Evolutionary conservation across 2,113 vertebrate genomes (phyloP).

Genomic region (Semnornis frantzii): DNA sequence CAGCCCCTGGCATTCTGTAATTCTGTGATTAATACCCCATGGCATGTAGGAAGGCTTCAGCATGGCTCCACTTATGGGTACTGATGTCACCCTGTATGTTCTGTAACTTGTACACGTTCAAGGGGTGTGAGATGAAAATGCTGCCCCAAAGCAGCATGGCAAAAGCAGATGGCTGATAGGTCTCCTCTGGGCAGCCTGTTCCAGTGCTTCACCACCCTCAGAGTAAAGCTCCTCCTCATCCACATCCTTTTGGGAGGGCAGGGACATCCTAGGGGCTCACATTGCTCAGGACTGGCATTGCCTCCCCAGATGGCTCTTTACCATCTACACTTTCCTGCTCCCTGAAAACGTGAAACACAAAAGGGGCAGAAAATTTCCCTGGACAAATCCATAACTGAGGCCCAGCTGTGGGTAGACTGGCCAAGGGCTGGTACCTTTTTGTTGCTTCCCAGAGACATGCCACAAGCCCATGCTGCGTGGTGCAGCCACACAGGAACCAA

Average conservation of each 20-base stretch:
- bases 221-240: no score
- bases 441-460: neutral
- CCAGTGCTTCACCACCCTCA: neutral
- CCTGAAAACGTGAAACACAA: neutral
- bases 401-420: neutral
- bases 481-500: neutral
- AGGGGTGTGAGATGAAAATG: neutral
- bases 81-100: neutral
- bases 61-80: neutral
- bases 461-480: fast-evolving
- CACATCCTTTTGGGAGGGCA: neutral
- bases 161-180: neutral
- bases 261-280: neutral
- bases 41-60: neutral
- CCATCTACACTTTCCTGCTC: neutral
- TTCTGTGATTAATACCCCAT: neutral
- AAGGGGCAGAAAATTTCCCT: neutral
- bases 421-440: neutral
- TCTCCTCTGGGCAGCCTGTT: neutral
- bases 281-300: neutral
- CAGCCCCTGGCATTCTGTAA: no score
- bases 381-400: neutral
- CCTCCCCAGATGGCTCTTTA: neutral
- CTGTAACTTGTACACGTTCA: fast-evolving
- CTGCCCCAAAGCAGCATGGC: neutral